phyloP scores from a whole-genome alignment of 2,797 vertebrate genomes.

The Scleropages formosus region DNA sequence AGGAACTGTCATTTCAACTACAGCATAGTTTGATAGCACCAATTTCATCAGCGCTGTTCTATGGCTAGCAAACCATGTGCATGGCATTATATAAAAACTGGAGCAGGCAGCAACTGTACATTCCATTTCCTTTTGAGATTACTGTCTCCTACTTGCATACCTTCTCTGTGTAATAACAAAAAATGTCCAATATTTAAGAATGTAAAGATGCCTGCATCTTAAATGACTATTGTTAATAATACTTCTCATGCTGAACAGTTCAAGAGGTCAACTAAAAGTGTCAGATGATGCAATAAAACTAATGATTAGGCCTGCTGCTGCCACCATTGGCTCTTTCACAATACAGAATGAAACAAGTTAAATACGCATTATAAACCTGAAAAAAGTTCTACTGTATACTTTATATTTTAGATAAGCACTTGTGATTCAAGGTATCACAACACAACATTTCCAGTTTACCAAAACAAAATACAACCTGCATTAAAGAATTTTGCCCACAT shows the following conservation, averaged over 20 bases:
- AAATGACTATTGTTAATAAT: not conserved
- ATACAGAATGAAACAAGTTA: not conserved
- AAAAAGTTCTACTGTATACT: not conserved
- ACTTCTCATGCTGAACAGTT: not conserved
- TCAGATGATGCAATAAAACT: not conserved
- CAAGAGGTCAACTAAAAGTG: not conserved
- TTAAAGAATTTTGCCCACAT: too few species aligned
- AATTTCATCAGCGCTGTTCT: not conserved
- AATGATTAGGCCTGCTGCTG: not conserved
- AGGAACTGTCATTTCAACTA: not conserved
- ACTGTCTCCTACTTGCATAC: not conserved
- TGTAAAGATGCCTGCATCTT: not conserved
- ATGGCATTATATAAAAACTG: not conserved
- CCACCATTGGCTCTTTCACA: not conserved
- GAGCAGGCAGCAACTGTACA: not conserved
- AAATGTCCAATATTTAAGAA: not conserved
- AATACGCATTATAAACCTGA: not conserved
- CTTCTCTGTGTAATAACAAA: not conserved
- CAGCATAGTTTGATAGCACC: slow-evolving; percentile 5
- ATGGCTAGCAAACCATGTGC: slow-evolving; percentile 13
- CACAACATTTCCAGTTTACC: too few species aligned
- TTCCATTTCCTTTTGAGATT: not conserved
- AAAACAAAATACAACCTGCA: too few species aligned
- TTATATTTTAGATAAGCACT: too few species aligned
- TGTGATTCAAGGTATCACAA: too few species aligned